Conservation (phyloP, 1,140 invertebrate species). For the Sitobion miscanthi region DNA sequence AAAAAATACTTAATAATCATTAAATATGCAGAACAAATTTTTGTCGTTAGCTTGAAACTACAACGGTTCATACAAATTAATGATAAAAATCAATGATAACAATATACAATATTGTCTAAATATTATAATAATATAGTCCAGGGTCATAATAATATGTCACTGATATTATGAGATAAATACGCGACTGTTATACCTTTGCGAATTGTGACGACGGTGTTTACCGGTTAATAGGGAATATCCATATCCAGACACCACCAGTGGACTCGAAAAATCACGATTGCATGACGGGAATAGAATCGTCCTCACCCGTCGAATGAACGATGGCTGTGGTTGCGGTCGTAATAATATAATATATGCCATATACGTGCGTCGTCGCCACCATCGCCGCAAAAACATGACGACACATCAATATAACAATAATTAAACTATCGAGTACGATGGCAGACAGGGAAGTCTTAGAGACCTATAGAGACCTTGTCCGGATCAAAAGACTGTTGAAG, state of each 20-base stretch:
- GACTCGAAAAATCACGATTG: not conserved
- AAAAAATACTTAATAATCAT: no score
- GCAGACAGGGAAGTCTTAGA: not conserved
- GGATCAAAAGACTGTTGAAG: no score
- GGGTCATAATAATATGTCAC: not conserved
- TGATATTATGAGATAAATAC: not conserved
- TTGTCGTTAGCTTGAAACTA: no score
- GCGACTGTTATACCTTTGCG: not conserved
- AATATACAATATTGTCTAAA: not conserved
- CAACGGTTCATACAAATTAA: not conserved
- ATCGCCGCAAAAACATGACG: no score
- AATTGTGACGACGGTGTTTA: not conserved
- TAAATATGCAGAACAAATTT: no score
- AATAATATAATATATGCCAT: not conserved
- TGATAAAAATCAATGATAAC: not conserved
- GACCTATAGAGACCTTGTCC: no score
- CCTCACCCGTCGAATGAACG: not conserved
- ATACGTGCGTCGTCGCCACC: no score
- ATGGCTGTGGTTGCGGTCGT: not conserved
- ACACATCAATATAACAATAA: no score
- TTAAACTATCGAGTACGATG: not conserved
- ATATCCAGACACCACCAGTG: not conserved
- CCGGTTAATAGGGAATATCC: not conserved
- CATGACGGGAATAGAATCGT: no score
- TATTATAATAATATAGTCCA: not conserved